These are phyloP conservation scores for Anniella stebbinsi DNA, from an alignment of 2,797 vertebrate species.

Conservation along the genomic window DNA sequence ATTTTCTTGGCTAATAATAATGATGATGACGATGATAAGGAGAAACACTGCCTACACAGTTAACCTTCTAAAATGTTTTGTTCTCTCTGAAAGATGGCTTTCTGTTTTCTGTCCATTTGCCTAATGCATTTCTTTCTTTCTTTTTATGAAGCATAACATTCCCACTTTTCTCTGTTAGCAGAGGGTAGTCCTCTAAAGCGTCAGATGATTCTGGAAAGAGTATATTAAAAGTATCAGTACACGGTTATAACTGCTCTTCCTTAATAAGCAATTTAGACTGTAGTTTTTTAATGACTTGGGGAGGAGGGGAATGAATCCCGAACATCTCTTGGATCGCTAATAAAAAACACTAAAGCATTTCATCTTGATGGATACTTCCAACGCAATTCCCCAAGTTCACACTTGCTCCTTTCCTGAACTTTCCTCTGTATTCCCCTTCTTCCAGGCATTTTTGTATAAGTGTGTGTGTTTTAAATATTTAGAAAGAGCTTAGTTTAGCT, in stretches of 20 bases:
- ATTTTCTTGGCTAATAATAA: neutral
- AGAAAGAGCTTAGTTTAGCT: conserved; percentile 46
- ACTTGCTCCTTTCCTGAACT: neutral
- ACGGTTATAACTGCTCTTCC: neutral
- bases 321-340: conserved; percentile 1
- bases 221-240: conserved; percentile 3
- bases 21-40: neutral
- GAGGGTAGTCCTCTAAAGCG: neutral
- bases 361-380: conserved; percentile 9
- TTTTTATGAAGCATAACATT: neutral
- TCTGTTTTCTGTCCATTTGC: neutral
- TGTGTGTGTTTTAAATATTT: conserved; percentile 65
- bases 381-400: conserved; percentile 17
- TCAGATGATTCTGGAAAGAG: neutral
- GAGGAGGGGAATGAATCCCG: neutral
- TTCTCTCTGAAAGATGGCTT: neutral
- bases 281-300: neutral
- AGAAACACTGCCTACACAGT: neutral
- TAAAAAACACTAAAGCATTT: neutral
- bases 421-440: conserved; percentile 28
- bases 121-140: neutral
- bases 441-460: conserved; percentile 51
- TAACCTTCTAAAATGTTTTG: neutral
- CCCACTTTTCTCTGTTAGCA: neutral
- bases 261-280: conserved; percentile 1